Conservation (phyloP, 2,888 invertebrate species). For the Macrosiphum euphorbiae region DNA sequence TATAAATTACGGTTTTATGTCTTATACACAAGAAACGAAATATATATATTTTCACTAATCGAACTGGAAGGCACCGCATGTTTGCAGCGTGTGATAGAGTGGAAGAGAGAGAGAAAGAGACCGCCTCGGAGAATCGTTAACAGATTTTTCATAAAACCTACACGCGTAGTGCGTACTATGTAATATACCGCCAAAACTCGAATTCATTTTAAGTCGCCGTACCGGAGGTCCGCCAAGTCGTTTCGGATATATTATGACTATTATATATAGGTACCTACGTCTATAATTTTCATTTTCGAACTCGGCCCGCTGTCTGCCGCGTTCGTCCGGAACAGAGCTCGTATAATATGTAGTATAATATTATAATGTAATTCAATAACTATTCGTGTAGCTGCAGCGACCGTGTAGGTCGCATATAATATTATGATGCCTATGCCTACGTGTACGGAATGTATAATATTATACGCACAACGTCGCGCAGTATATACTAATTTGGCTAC, state of each 20-base stretch:
- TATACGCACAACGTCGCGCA: neutral
- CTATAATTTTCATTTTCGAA: neutral
- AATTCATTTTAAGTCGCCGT: neutral
- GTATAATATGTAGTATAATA: neutral
- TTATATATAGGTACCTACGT: neutral
- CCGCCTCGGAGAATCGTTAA: constrained; percentile 9
- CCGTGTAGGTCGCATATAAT: constrained; percentile 1
- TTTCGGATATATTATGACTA: neutral
- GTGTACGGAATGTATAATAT: neutral
- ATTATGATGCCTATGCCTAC: neutral
- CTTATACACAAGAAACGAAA: neutral
- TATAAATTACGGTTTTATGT: constrained; percentile 8
- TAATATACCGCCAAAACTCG: neutral
- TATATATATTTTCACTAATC: neutral
- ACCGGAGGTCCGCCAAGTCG: neutral
- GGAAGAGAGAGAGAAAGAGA: neutral
- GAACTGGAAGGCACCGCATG: neutral
- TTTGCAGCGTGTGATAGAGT: neutral
- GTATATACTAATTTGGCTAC: neutral
- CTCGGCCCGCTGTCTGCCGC: neutral
- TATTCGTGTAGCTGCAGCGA: neutral
- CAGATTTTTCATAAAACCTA: constrained; percentile 13
- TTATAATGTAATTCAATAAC: neutral
- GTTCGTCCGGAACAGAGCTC: neutral
- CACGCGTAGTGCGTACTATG: neutral